These are phyloP conservation scores for Homarus gammarus DNA, from an alignment of 2,888 invertebrate species.

Conservation along the genomic window DNA sequence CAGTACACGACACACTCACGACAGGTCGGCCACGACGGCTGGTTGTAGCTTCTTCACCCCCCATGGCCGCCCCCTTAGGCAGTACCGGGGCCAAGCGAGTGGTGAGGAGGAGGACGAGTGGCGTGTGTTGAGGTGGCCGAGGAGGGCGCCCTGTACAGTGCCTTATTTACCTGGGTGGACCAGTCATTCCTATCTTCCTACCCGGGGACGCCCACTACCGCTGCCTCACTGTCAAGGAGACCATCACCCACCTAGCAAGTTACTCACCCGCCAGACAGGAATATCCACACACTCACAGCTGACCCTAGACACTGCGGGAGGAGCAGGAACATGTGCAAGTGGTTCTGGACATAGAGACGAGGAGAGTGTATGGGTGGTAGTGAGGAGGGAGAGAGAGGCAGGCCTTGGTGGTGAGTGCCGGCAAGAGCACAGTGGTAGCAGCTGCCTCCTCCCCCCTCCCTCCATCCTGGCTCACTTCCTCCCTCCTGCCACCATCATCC, in stretches of 20 bases:
- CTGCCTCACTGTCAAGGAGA: not conserved
- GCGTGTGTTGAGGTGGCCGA: not conserved
- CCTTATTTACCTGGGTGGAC: constrained; percentile 3
- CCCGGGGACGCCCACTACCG: not conserved
- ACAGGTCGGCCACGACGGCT: not conserved
- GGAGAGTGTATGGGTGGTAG: not conserved
- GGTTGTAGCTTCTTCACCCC: not conserved
- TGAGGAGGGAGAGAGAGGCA: not conserved
- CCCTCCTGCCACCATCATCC: too few species aligned
- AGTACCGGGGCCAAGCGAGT: too few species aligned
- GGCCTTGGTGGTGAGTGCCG: not conserved
- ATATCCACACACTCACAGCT: not conserved
- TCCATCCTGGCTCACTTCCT: too few species aligned
- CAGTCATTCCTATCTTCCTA: too few species aligned
- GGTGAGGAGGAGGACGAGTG: not conserved
- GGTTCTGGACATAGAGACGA: not conserved
- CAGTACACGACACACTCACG: not conserved
- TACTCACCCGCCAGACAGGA: not conserved
- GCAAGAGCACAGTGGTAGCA: not conserved
- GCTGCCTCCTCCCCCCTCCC: not conserved
- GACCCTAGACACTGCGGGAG: not conserved
- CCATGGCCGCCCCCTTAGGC: not conserved
- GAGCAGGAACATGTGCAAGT: too few species aligned
- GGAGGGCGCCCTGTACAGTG: not conserved
- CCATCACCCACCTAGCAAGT: not conserved